phyloP scores from a whole-genome alignment of 2,797 vertebrate species.

The Loriculus beryllinus region DNA sequence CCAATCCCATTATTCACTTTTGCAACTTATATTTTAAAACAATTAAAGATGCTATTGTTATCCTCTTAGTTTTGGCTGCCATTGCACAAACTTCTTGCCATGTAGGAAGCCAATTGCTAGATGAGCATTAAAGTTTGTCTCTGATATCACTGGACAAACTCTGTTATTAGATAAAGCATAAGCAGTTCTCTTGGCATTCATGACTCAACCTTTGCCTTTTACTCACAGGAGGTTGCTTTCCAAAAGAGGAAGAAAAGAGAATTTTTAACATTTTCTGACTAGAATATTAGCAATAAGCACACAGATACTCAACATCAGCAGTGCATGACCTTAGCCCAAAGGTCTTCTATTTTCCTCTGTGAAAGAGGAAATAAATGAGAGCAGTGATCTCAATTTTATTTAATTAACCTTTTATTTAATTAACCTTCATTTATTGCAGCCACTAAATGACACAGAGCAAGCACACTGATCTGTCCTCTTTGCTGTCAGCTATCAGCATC shows the following conservation, averaged over 20 bases:
- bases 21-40: background rate
- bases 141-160: background rate
- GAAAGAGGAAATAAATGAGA: background rate
- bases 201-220: background rate
- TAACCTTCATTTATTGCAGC: slow-evolving; percentile 14
- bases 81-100: background rate
- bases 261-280: background rate
- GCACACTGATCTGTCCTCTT: background rate
- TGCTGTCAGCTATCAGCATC: background rate
- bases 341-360: background rate
- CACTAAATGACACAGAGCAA: background rate
- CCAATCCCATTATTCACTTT: background rate
- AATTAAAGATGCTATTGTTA: background rate
- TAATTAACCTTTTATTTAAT: background rate
- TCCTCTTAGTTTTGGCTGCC: background rate
- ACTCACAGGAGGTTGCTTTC: background rate
- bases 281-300: background rate
- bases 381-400: background rate
- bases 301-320: background rate
- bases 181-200: background rate
- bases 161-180: background rate
- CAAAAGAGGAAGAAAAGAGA: background rate
- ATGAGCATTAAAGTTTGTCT: background rate
- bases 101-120: background rate
- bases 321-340: background rate